These are phyloP conservation scores for Hirtodrosophila confusa DNA, from an alignment of 2,888 invertebrate species.

Conservation along the genomic window DNA sequence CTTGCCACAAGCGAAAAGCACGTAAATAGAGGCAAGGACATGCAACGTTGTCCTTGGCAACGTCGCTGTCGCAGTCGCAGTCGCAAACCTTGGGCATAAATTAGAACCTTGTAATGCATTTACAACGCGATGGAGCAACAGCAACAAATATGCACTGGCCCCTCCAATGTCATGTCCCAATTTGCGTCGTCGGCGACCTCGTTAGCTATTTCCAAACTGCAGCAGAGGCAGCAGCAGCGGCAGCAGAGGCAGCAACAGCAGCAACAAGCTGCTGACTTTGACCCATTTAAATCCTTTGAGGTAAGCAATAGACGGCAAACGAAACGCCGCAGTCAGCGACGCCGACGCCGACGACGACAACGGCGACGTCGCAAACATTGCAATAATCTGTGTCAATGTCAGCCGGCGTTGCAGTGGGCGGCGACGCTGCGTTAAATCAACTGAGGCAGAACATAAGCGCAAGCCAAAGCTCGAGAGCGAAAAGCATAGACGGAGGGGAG, in stretches of 20 bases:
- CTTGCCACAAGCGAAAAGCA: slow-evolving; percentile 35
- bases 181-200: slow-evolving; percentile 64
- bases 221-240: slow-evolving; percentile 34
- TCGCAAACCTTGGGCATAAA: slow-evolving; percentile 44
- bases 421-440: slow-evolving; percentile 64
- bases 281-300: slow-evolving; percentile 77
- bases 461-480: slow-evolving; percentile 39
- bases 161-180: slow-evolving; percentile 76
- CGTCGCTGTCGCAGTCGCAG: slow-evolving; percentile 36
- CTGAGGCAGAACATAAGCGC: slow-evolving; percentile 70
- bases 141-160: slow-evolving; percentile 30
- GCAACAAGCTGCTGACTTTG: slow-evolving; percentile 78
- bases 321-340: slow-evolving; percentile 30
- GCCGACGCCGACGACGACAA: slow-evolving; percentile 15
- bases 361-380: slow-evolving; percentile 53
- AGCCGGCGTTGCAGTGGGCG: slow-evolving; percentile 72
- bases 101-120: slow-evolving; percentile 70
- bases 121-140: slow-evolving; percentile 33
- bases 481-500: slow-evolving; percentile 22
- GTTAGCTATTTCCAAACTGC: slow-evolving; percentile 70
- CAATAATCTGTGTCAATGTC: slow-evolving; percentile 79
- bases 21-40: slow-evolving; percentile 38
- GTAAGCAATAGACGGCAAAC: slow-evolving; percentile 59
- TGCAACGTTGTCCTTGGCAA: slow-evolving; percentile 30
- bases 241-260: slow-evolving; percentile 34